Evolutionary conservation across 2,797 vertebrate genomes (phyloP), one percentile per base, ranked within the genome.

Genomic region (Karalla daura): DNA sequence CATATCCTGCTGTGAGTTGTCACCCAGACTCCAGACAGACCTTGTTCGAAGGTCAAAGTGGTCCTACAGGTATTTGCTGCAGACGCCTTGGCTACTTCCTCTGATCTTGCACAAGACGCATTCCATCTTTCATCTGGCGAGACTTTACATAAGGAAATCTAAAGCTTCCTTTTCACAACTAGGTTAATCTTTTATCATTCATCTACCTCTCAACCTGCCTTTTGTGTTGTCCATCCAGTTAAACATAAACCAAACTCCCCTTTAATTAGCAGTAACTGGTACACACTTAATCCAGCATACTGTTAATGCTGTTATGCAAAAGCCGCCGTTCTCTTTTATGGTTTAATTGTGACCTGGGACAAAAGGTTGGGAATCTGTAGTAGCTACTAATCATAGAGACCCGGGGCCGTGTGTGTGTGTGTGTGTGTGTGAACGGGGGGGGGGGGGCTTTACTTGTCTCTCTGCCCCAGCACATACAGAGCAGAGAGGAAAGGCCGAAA

Each of bases 401-500:
- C 81, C 72, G 52, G 52, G 74, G 81, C 80, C 74, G 56, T 68
- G 78, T 44, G 68, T 51, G n/a, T n/a, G n/a, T n/a, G n/a, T n/a
- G n/a, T n/a, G n/a, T n/a, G n/a, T n/a, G n/a, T n/a, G n/a, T n/a
- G n/a, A n/a, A n/a, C n/a, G n/a, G n/a, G n/a, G n/a, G n/a, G 49
- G 39, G 56, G 43, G 69, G 45, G 45, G 74, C 58, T 67, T 77
- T 9, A 69, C 73, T 80, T 70, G 76, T 84, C 67, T 83, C 61
- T 81, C 65, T 81, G 74, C 76, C 71, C 76, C 45, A 59, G 65
- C 58, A 60, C 66, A 74, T 55, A 70, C 65, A 59, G 6, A 63
- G 71, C 47, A 59, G 58, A 72, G 74, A 83, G 83, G 83, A 86
- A 91, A 84, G 72, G 76, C 84, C 75, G 75, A 74, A 89, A 87